Evolutionary conservation across 2,888 invertebrate genomes (phyloP).

Genomic region (Melanargia galathea): DNA sequence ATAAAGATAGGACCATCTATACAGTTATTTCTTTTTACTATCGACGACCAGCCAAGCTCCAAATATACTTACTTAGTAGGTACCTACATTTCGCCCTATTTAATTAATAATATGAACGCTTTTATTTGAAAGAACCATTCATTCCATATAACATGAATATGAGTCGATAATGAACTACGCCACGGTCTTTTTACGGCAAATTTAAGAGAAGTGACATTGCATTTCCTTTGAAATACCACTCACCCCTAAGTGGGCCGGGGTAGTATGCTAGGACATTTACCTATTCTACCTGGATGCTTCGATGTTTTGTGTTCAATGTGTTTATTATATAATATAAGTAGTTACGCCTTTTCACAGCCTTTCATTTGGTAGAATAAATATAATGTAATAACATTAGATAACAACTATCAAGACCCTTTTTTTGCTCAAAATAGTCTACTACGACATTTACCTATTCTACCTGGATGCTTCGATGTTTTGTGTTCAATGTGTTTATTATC

Average conservation of each 20-base stretch:
- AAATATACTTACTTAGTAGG: too few species aligned
- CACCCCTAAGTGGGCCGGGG: conserved; percentile 40
- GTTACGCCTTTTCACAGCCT: too few species aligned
- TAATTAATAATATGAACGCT: neutral
- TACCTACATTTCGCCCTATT: too few species aligned
- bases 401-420: too few species aligned
- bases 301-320: too few species aligned
- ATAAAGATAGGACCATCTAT: neutral
- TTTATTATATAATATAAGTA: too few species aligned
- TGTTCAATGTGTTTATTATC: too few species aligned
- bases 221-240: conserved; percentile 49
- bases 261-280: neutral
- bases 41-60: neutral
- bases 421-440: too few species aligned
- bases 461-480: too few species aligned
- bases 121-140: conserved; percentile 16
- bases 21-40: neutral
- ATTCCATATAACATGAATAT: conserved; percentile 4
- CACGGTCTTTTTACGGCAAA: conserved; percentile 59
- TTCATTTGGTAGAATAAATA: neutral
- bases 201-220: conserved; percentile 63
- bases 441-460: too few species aligned
- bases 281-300: neutral
- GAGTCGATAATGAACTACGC: conserved; percentile 37
- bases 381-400: too few species aligned